Percentiles rank a stretch among this genome's conserved stretches.
Conservation (phyloP, 2,888 invertebrate genomes). For the Sphaeridia pumilis region DNA sequence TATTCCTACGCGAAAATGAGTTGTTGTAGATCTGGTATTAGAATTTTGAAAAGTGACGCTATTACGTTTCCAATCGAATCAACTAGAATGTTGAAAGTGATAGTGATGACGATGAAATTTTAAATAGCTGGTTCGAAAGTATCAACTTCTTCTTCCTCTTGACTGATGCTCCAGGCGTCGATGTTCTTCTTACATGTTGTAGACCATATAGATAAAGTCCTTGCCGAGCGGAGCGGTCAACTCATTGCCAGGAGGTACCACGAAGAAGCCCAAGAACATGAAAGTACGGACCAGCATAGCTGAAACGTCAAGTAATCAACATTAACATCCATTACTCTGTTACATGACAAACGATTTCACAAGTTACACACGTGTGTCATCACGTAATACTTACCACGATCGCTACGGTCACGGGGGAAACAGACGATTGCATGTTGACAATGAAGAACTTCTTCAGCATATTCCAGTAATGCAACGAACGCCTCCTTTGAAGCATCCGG, state of each 20-base stretch:
- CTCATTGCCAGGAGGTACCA: constrained; percentile 69
- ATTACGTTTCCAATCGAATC: background rate
- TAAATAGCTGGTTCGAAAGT: background rate
- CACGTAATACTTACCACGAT: constrained; percentile 49
- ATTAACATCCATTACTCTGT: background rate
- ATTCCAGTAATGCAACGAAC: constrained; percentile 85
- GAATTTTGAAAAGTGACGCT: background rate
- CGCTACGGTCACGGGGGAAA: constrained; percentile 68
- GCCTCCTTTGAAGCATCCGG: constrained; percentile 90
- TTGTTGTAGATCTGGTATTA: background rate
- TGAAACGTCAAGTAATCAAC: constrained; percentile 40
- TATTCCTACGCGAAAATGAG: background rate
- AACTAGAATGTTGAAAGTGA: background rate
- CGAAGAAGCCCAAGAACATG: constrained; percentile 91
- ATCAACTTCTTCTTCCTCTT: background rate
- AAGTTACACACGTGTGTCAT: background rate
- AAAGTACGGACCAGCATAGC: constrained; percentile 82
- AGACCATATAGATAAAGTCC: constrained; percentile 54
- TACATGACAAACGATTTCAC: background rate
- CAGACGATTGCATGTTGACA: constrained; percentile 69
- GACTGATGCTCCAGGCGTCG: background rate
- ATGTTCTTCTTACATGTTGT: constrained; percentile 39
- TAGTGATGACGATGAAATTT: background rate
- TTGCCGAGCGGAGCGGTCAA: constrained; percentile 53
- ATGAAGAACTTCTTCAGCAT: constrained; percentile 82